Percentiles rank a stretch among this genome's conserved stretches.
These are phyloP conservation scores for Lagorchestes hirsutus DNA, from an alignment of 2,797 vertebrate species.

Conservation along the genomic window DNA sequence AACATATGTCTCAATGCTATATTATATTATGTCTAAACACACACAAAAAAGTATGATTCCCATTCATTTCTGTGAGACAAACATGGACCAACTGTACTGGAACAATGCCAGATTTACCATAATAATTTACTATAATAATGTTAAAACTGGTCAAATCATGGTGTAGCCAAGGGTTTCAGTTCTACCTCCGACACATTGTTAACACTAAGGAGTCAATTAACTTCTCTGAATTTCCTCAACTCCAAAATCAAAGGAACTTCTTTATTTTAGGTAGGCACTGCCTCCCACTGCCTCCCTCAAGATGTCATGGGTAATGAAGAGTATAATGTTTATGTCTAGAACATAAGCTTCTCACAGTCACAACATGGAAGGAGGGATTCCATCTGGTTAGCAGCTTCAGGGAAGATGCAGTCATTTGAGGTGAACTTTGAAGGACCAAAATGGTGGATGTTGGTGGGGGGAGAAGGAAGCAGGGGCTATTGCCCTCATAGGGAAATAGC, in stretches of 20 bases:
- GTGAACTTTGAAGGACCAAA: neutral
- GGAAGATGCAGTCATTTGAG: neutral
- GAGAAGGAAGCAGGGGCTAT: neutral
- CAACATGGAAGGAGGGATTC: neutral
- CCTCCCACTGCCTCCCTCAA: neutral
- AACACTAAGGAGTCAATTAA: neutral
- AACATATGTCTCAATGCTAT: neutral
- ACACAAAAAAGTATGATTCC: neutral
- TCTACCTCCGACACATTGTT: neutral
- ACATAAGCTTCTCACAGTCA: neutral
- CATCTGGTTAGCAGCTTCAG: neutral
- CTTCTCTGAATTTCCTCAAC: neutral
- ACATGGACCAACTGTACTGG: neutral
- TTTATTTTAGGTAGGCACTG: neutral
- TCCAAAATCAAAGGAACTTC: neutral
- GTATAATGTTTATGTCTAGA: neutral
- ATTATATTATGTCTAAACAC: neutral
- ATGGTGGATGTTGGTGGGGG: neutral
- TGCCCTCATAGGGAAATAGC: neutral
- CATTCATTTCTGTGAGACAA: neutral
- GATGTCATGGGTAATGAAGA: neutral
- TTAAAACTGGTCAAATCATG: neutral
- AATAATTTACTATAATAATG: neutral
- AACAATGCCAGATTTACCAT: neutral
- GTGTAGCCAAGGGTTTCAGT: neutral